These are phyloP conservation scores for Phylloscopus collybita DNA, from an alignment of 2,797 vertebrate genomes.

Conservation along the genomic window DNA sequence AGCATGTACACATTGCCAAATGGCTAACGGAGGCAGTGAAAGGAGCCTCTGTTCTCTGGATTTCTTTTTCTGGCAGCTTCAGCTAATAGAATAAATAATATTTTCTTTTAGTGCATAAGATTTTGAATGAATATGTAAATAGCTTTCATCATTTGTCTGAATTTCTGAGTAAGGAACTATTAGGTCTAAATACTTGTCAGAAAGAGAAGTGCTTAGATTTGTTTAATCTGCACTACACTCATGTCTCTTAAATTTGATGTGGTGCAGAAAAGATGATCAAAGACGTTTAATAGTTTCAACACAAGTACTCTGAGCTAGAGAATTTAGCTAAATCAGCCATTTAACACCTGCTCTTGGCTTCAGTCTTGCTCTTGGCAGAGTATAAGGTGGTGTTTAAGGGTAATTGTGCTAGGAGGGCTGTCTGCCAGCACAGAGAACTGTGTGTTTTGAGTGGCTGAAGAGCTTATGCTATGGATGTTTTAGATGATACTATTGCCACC, in stretches of 20 bases:
- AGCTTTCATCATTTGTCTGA: not conserved
- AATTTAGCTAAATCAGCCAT: not conserved
- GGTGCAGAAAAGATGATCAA: not conserved
- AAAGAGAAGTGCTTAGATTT: not conserved
- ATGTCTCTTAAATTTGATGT: not conserved
- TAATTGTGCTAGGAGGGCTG: not conserved
- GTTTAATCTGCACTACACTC: not conserved
- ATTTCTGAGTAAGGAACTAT: not conserved
- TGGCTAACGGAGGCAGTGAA: not conserved
- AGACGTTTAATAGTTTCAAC: not conserved
- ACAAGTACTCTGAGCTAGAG: not conserved
- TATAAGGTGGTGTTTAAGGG: not conserved
- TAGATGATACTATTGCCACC: not conserved
- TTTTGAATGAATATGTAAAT: not conserved
- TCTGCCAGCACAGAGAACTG: not conserved
- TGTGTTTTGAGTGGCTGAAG: not conserved
- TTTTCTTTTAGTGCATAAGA: not conserved
- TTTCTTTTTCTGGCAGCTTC: not conserved
- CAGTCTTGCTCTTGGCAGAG: not conserved
- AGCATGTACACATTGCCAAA: not conserved
- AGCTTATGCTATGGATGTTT: not conserved
- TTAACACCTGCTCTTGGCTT: not conserved
- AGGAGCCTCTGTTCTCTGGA: not conserved
- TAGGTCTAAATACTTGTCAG: not conserved
- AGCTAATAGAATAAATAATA: not conserved